Evolutionary conservation across 2,113 vertebrate species (phyloP).

Genomic region (Lathamus discolor): DNA sequence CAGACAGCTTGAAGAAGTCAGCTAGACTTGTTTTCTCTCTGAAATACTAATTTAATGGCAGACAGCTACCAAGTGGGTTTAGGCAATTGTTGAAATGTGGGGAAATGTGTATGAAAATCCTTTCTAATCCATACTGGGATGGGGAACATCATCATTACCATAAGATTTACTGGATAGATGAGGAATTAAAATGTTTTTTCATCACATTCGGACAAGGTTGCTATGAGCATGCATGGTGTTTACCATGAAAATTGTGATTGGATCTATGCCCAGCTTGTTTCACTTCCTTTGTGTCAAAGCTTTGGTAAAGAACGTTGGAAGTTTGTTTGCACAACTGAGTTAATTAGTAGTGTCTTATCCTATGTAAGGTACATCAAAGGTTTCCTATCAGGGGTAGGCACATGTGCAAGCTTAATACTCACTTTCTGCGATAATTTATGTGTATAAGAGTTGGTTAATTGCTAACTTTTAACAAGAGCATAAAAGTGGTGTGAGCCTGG

Average conservation of each 20-base stretch:
- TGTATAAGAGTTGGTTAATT: not conserved
- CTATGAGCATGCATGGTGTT: not conserved
- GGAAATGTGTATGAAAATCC: not conserved
- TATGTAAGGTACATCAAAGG: not conserved
- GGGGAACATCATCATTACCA: not conserved
- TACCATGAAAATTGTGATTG: not conserved
- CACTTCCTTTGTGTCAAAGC: not conserved
- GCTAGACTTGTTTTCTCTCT: not conserved
- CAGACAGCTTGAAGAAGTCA: not conserved
- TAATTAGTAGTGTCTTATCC: not conserved
- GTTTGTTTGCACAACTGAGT: not conserved
- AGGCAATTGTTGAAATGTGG: not conserved
- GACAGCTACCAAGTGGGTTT: not conserved
- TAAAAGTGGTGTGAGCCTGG: not conserved
- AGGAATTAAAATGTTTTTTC: not conserved
- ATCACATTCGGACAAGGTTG: not conserved
- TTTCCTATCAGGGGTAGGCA: not conserved
- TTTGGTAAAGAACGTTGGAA: not conserved
- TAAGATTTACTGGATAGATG: not conserved
- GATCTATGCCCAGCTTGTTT: not conserved
- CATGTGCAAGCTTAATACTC: not conserved
- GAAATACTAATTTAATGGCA: not conserved
- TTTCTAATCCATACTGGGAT: not conserved
- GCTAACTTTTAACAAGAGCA: not conserved
- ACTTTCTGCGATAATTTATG: not conserved